phyloP scores from a whole-genome alignment of 2,888 invertebrate species.

The Tetropium fuscum region DNA sequence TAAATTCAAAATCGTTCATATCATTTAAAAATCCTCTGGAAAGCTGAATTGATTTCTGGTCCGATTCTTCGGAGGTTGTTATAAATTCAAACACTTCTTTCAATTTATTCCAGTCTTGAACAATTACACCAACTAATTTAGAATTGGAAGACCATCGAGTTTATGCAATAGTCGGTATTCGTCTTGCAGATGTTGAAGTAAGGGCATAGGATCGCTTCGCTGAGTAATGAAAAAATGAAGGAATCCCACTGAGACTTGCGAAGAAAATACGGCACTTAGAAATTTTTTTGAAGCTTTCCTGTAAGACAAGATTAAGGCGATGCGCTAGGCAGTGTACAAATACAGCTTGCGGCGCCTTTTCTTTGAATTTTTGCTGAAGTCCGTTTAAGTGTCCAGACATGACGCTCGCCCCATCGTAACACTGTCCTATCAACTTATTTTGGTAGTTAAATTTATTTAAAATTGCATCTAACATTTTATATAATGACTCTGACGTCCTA shows the following conservation, averaged over 20 bases:
- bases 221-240: constrained; percentile 40
- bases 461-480: constrained; percentile 3
- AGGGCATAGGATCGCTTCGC: constrained; percentile 23
- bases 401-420: background rate
- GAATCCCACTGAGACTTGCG: constrained; percentile 37
- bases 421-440: constrained; percentile 35
- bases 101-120: no score
- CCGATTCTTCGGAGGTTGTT: no score
- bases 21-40: constrained; percentile 38
- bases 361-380: constrained; percentile 36
- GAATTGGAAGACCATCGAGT: constrained; percentile 39
- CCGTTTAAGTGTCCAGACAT: background rate
- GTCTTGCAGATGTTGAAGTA: background rate
- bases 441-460: constrained; percentile 35
- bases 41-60: constrained; percentile 32
- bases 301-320: constrained; percentile 39
- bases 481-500: constrained; percentile 22
- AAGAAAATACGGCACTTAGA: constrained; percentile 42
- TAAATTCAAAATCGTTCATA: constrained; percentile 43
- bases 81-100: no score
- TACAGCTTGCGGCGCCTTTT: constrained; percentile 35
- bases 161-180: background rate
- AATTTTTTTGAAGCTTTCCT: constrained; percentile 34
- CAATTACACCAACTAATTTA: no score
- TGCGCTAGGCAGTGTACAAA: constrained; percentile 38